These are phyloP conservation scores for Megalurothrips usitatus DNA, from an alignment of 2,888 invertebrate genomes.

Conservation along the genomic window DNA sequence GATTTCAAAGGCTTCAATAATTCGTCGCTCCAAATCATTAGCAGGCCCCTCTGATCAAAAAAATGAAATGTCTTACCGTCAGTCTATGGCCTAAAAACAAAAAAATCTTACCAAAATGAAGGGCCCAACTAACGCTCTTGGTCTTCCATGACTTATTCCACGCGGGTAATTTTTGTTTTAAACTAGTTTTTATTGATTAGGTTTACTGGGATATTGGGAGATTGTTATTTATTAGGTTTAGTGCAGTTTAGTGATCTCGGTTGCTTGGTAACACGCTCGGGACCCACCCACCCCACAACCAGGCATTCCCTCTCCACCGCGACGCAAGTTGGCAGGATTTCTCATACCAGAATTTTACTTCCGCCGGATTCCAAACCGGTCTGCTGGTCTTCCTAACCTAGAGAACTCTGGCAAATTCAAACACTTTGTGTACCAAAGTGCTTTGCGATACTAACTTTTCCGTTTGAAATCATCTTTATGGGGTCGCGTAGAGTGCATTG, in stretches of 20 bases:
- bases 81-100: background rate
- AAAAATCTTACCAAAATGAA: background rate
- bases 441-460: no score
- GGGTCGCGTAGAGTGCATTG: no score
- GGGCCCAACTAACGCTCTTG: background rate
- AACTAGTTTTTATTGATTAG: background rate
- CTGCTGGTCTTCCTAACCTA: no score
- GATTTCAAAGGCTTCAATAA: constrained; percentile 82
- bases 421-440: no score
- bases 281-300: no score
- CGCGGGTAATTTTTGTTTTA: no score
- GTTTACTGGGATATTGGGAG: background rate
- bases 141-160: background rate
- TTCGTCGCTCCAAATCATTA: constrained; percentile 70
- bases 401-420: no score
- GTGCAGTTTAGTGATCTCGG: background rate
- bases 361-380: no score
- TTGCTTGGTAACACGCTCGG: background rate
- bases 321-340: no score
- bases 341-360: no score
- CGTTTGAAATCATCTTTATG: no score
- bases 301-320: background rate
- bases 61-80: constrained; percentile 10
- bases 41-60: constrained; percentile 47
- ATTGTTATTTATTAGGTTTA: no score